Conservation (phyloP, 2,797 vertebrate species). For the Percopsis omiscomaycus region DNA sequence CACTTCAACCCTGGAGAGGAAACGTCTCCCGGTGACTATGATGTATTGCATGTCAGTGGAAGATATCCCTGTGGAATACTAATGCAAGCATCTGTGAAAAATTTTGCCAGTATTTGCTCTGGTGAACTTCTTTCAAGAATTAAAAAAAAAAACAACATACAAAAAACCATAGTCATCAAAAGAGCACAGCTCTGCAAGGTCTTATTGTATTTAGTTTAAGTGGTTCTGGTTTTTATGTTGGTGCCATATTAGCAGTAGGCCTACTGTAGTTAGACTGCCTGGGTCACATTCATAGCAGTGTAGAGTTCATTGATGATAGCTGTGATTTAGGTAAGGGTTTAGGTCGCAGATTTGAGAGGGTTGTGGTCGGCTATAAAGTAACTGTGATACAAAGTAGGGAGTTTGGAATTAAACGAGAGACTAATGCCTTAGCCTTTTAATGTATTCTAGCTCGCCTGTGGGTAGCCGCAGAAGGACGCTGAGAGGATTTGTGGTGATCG, state of each 20-base stretch:
- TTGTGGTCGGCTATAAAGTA: constrained; percentile 39
- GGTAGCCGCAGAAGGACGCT: constrained; percentile 55
- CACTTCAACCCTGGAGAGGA: constrained; percentile 66
- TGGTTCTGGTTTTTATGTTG: constrained; percentile 31
- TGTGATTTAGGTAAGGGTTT: constrained; percentile 39
- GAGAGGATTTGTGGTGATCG: constrained; percentile 67
- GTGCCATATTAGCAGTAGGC: constrained; percentile 14
- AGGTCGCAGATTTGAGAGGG: constrained; percentile 30
- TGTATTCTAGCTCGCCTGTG: constrained; percentile 51
- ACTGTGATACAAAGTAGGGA: constrained; percentile 40
- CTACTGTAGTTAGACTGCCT: constrained; percentile 22
- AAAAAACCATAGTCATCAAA: constrained; percentile 26
- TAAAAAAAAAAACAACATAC: constrained; percentile 2
- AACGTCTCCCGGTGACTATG: constrained; percentile 77
- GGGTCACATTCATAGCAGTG: constrained; percentile 49
- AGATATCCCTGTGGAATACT: constrained; percentile 73
- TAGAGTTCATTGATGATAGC: constrained; percentile 38
- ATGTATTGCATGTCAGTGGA: constrained; percentile 78
- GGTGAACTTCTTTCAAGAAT: constrained; percentile 56
- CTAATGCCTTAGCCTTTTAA: constrained; percentile 44
- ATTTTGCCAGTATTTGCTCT: constrained; percentile 50
- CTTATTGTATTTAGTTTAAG: constrained; percentile 44
- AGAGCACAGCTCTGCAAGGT: constrained; percentile 28
- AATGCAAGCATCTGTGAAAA: constrained; percentile 73
- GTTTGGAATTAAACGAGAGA: constrained; percentile 45